phyloP scores from a whole-genome alignment of 2,888 invertebrate species.

The Esperia sulphurella region DNA sequence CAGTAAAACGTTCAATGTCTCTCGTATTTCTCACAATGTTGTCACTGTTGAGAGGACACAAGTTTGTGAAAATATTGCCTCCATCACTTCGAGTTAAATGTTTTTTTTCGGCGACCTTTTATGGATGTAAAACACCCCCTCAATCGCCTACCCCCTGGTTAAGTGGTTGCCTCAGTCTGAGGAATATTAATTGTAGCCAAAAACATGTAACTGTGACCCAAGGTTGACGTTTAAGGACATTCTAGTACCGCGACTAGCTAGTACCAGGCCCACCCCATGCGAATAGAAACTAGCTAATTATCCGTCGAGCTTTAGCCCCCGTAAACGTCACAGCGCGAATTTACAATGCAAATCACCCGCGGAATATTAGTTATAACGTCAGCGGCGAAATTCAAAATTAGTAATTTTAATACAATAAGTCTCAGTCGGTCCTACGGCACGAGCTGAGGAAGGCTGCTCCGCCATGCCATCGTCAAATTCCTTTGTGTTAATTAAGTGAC shows the following conservation, averaged over 20 bases:
- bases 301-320: constrained; percentile 68
- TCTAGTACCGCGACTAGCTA: constrained; percentile 37
- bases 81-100: no score
- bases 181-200: constrained; percentile 37
- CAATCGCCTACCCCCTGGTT: no score
- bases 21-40: no score
- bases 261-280: constrained; percentile 36
- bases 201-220: constrained; percentile 22
- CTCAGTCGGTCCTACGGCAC: constrained; percentile 72
- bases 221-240: constrained; percentile 55
- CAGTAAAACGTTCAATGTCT: no score
- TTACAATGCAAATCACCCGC: constrained; percentile 77
- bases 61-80: no score
- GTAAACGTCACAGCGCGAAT: constrained; percentile 70
- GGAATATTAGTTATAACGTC: constrained; percentile 76
- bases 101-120: no score
- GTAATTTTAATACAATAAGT: constrained; percentile 74
- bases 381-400: constrained; percentile 75
- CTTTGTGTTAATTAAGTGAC: constrained; percentile 40
- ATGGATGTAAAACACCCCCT: no score
- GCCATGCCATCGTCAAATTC: constrained; percentile 48
- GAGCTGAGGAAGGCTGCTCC: constrained; percentile 62
- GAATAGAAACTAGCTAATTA: constrained; percentile 79
- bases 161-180: constrained; percentile 20
- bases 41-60: no score